Conservation (phyloP, 2,888 invertebrate species). For the Hoplodrina ambigua region DNA sequence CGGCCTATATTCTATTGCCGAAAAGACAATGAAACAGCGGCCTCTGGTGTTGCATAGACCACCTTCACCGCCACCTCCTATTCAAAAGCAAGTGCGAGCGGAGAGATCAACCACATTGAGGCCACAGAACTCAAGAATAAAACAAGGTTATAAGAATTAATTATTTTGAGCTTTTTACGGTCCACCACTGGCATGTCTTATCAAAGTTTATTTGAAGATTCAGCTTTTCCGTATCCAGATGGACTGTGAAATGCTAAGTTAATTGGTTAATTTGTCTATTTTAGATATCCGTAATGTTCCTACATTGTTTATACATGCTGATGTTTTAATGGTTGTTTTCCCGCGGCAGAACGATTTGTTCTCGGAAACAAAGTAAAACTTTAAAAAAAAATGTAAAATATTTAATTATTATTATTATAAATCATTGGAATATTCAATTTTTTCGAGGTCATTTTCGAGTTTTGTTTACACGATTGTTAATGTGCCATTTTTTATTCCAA, state of each 20-base stretch:
- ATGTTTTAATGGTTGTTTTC: no score
- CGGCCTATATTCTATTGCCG: conserved; percentile 83
- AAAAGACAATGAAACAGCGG: conserved; percentile 71
- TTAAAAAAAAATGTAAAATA: no score
- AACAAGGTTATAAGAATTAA: conserved; percentile 74
- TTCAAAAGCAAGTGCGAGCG: conserved; percentile 69
- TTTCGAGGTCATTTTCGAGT: no score
- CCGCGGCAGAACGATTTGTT: no score
- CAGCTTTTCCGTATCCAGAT: background rate
- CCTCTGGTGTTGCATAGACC: conserved; percentile 74
- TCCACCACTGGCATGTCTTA: background rate
- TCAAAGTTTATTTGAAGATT: background rate
- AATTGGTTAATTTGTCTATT: background rate
- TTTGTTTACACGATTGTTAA: no score
- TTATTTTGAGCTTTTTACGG: conserved; percentile 4
- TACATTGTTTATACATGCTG: no score
- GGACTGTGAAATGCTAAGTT: background rate
- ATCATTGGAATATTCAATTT: no score
- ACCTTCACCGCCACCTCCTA: conserved; percentile 75
- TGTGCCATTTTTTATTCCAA: no score
- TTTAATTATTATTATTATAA: no score
- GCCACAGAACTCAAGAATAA: conserved; percentile 76
- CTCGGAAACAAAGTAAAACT: no score
- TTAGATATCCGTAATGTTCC: background rate
- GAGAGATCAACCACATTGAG: conserved; percentile 67